These are phyloP conservation scores for Drosophila parthenogenetica DNA, from an alignment of 2,888 invertebrate genomes.

Conservation along the genomic window DNA sequence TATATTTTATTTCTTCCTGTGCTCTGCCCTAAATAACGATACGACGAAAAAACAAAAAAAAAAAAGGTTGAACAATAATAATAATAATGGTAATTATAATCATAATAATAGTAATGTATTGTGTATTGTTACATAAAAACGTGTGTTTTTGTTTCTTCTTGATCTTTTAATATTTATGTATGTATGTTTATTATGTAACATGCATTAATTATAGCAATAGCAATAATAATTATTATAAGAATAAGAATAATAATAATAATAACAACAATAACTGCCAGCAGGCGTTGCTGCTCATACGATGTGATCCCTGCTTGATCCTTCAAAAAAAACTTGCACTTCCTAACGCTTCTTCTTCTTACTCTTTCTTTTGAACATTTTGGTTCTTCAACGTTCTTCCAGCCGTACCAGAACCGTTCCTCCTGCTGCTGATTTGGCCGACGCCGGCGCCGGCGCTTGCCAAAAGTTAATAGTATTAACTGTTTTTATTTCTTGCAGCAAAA, in stretches of 20 bases:
- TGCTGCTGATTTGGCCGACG: slow-evolving; percentile 69
- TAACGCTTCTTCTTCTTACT: background rate
- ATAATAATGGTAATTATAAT: slow-evolving; percentile 16
- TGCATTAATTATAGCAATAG: slow-evolving; percentile 62
- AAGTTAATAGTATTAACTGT: slow-evolving; percentile 22
- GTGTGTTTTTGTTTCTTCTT: slow-evolving; percentile 19
- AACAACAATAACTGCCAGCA: slow-evolving; percentile 76
- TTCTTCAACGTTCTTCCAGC: slow-evolving; percentile 7
- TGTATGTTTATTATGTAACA: slow-evolving; percentile 54
- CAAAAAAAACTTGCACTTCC: slow-evolving; percentile 10
- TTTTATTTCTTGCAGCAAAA: slow-evolving; percentile 16
- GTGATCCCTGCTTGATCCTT: slow-evolving; percentile 64
- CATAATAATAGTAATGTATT: slow-evolving; percentile 39
- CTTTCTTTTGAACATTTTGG: slow-evolving; percentile 1
- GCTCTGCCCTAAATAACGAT: slow-evolving; percentile 67
- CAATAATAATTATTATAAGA: slow-evolving; percentile 33
- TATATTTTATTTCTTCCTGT: slow-evolving; percentile 59
- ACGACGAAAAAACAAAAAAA: slow-evolving; percentile 45
- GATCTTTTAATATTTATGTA: slow-evolving; percentile 15
- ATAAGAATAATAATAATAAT: slow-evolving; percentile 56
- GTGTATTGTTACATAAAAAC: slow-evolving; percentile 49
- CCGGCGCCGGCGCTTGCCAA: slow-evolving; percentile 78
- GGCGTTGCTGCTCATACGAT: slow-evolving; percentile 48
- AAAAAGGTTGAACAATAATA: slow-evolving; percentile 19
- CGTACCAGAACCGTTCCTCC: slow-evolving; percentile 27